These are phyloP conservation scores for Synergus itoensis DNA, from an alignment of 2,888 invertebrate genomes.

Conservation along the genomic window DNA sequence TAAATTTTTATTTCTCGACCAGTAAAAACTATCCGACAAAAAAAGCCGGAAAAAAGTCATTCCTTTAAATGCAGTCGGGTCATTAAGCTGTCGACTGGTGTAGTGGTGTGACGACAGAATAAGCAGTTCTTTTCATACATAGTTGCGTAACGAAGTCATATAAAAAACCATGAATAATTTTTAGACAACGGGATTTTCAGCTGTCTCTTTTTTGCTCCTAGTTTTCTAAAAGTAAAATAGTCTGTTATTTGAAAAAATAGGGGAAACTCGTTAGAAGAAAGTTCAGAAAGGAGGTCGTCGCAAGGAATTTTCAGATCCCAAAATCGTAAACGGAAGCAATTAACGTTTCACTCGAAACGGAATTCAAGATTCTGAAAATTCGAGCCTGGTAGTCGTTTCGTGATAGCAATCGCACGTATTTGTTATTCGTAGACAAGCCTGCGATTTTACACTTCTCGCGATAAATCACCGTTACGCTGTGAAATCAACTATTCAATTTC, in stretches of 20 bases:
- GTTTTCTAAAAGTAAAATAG: neutral
- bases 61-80: conserved; percentile 8
- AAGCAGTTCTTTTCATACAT: conserved; percentile 1
- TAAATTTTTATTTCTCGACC: conserved; percentile 1
- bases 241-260: neutral
- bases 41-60: neutral
- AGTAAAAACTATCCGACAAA: neutral
- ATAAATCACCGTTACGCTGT: conserved; percentile 48
- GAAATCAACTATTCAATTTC: neutral
- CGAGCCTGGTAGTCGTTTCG: conserved; percentile 40
- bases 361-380: conserved; percentile 37
- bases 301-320: neutral
- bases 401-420: conserved; percentile 41
- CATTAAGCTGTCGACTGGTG: conserved; percentile 12
- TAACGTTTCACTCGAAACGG: conserved; percentile 18
- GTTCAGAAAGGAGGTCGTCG: neutral
- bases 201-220: neutral
- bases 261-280: conserved; percentile 2
- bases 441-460: conserved; percentile 42
- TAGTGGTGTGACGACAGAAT: conserved; percentile 17
- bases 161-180: neutral
- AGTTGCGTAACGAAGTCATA: conserved; percentile 16
- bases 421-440: conserved; percentile 43
- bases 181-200: neutral
- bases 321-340: conserved; percentile 10